Percentiles rank a stretch among this genome's conserved stretches.
phyloP scores from a whole-genome alignment of 1,140 invertebrate species.

The Pseudomyrmex concolor region DNA sequence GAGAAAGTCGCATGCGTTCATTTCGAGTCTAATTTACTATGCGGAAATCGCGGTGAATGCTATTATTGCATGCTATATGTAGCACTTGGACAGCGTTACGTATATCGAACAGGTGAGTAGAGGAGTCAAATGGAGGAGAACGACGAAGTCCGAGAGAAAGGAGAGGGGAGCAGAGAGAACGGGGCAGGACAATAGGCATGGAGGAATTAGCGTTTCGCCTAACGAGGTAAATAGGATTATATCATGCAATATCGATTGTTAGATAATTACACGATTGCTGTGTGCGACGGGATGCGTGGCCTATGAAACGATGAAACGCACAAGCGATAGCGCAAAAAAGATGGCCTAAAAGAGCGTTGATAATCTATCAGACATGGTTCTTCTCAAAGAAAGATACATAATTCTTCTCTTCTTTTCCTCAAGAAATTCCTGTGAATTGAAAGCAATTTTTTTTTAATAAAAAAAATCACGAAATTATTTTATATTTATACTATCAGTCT shows the following conservation, averaged over 20 bases:
- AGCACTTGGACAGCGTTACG: conserved; percentile 60
- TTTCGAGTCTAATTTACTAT: conserved; percentile 72
- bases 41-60: conserved; percentile 68
- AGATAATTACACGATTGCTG: conserved; percentile 22
- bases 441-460: background rate
- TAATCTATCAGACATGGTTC: background rate
- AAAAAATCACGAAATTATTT: background rate
- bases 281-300: conserved; percentile 34
- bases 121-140: conserved; percentile 21
- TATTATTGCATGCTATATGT: conserved; percentile 59
- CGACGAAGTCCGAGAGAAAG: conserved; percentile 19
- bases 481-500: background rate
- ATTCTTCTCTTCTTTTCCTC: background rate
- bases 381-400: too few species aligned
- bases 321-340: background rate
- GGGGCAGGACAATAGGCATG: background rate
- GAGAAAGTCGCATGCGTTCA: conserved; percentile 73
- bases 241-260: conserved; percentile 65
- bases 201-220: conserved; percentile 67
- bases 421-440: background rate
- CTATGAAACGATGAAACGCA: conserved; percentile 15
- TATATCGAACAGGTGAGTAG: conserved; percentile 48
- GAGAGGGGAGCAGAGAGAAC: conserved; percentile 20
- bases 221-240: conserved; percentile 74
- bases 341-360: conserved; percentile 2